phyloP scores from a whole-genome alignment of 2,888 invertebrate genomes.

The Mycalesis mineus region DNA sequence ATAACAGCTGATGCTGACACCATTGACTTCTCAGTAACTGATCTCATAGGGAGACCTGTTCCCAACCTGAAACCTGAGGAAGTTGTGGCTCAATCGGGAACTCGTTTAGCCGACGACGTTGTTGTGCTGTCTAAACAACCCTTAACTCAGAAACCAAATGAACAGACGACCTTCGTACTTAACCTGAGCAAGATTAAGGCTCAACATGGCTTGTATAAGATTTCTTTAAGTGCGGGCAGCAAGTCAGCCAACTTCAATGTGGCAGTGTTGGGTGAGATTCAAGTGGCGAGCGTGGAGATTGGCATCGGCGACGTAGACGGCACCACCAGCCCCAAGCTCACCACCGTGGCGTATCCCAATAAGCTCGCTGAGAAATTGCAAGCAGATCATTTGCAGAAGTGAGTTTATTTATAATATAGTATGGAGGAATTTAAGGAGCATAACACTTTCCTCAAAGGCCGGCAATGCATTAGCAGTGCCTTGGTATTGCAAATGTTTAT shows the following conservation, averaged over 20 bases:
- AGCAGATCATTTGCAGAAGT: slow-evolving; percentile 93
- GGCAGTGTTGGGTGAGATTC: slow-evolving; percentile 87
- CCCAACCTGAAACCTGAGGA: slow-evolving; percentile 79
- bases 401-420: slow-evolving; percentile 37
- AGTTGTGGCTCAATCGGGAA: slow-evolving; percentile 87
- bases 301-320: slow-evolving; percentile 95
- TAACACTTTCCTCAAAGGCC: no score
- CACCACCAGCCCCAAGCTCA: slow-evolving; percentile 87
- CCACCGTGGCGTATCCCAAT: slow-evolving; percentile 84
- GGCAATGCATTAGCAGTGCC: no score
- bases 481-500: no score
- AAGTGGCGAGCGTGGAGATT: slow-evolving; percentile 87
- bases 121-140: slow-evolving; percentile 85
- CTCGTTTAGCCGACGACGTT: slow-evolving; percentile 84
- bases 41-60: slow-evolving; percentile 85
- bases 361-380: slow-evolving; percentile 84
- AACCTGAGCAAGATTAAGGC: slow-evolving; percentile 87
- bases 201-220: slow-evolving; percentile 90
- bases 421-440: no score
- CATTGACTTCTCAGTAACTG: slow-evolving; percentile 84
- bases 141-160: slow-evolving; percentile 66
- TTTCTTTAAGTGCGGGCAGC: slow-evolving; percentile 84
- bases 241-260: slow-evolving; percentile 79
- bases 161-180: slow-evolving; percentile 84
- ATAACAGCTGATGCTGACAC: slow-evolving; percentile 86